Evolutionary conservation across 2,888 invertebrate species (phyloP), one percentile per base, ranked within the genome.

Genomic region (Agrenia bidenticulata): DNA sequence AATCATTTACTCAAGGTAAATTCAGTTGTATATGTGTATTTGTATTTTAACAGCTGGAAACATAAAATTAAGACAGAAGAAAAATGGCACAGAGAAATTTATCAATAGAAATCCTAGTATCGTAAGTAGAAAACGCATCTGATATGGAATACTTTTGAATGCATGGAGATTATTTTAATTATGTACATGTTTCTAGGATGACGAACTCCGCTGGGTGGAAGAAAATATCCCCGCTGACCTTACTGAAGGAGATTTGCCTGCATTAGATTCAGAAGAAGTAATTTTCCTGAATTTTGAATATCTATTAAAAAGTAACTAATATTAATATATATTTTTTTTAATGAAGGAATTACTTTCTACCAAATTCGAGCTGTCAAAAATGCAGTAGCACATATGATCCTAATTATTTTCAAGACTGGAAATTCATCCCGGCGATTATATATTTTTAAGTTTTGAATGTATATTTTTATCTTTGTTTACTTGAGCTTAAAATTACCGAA

Each of bases 171-270:
- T n/a, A 39, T 7, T 39, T 39, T 39, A 39, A 7, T 39, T 39
- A 39, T 39, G 39, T 7, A 11, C 15, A 39, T 19, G 4, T 5
- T 55, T 79, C 24, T 81, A 88, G 80, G 90, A 90, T 76, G 89
- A 89, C 76, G 90, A 90, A 78, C 80, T 91, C 73, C 87, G 92
- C 78, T 96, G 95, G 95, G 89, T 96, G 5, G 95, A 96, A 79
- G 94, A 94, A 76, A 92, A 96, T 80, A 94, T 96, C 74, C 92
- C 93, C 0, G 85, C 89, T 27, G 83, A 87, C 11, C 82, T 89
- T 72, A 85, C 85, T 64, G 89, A 90, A 79, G 81, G 80, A 67
- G 80, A 90, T 77, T 75, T 88, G 80, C 82, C 87, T 76, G 80
- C 90, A 78, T 80, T 92, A 78, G 82, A 92, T 84, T 88, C 88